Evolutionary conservation across 2,888 invertebrate species (phyloP), one percentile per base, ranked within the genome.

Genomic region (Stegophylla sp.): DNA sequence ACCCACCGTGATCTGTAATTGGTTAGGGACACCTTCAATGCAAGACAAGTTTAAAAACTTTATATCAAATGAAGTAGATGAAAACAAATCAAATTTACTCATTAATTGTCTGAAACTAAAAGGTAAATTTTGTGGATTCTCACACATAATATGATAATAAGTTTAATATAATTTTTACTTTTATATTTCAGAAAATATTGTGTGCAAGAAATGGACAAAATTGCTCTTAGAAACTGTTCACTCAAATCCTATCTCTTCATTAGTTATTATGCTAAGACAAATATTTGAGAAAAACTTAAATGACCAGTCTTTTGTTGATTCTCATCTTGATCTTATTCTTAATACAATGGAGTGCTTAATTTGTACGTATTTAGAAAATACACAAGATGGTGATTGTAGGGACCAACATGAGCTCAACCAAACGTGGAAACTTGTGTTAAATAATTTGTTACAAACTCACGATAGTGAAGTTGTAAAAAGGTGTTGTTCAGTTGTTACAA

Each of bases 211-310:
- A 15, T 79, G 79, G 79, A 79, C 61, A 17, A 79, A 71, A 48
- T 12, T 71, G 26, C 79, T 79, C 61, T 69, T 79, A 23, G 51
- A 71, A 59, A 63, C 61, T n/a, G 79, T 79, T 28, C 34, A 69
- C 13, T 63, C 56, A 63, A 71, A 79, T 26, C 79, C 79, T 10
- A 79, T 48, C 3, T 48, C 61, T 15, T n/a, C 79, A 0, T 41
- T 79, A 51, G 41, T 79, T 13, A 71, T 51, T 10, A 79, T 79
- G 69, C 23, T 79, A n/a, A 71, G 69, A 71, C 79, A 71, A 63
- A 79, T 79, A 79, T 79, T 79, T 79, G 79, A 79, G n/a, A 79
- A 71, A 41, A 79, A 79, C n/a, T 79, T 79, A 41, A 71, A 17
- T 17, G 79, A 79, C 13, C 28, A 61, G 4, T 59, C n/a, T 13